A percentile compares a stretch with the other conserved stretches of the same genome.
Evolutionary conservation across 2,797 vertebrate species (phyloP).

Genomic region (Heliangelus exortis): DNA sequence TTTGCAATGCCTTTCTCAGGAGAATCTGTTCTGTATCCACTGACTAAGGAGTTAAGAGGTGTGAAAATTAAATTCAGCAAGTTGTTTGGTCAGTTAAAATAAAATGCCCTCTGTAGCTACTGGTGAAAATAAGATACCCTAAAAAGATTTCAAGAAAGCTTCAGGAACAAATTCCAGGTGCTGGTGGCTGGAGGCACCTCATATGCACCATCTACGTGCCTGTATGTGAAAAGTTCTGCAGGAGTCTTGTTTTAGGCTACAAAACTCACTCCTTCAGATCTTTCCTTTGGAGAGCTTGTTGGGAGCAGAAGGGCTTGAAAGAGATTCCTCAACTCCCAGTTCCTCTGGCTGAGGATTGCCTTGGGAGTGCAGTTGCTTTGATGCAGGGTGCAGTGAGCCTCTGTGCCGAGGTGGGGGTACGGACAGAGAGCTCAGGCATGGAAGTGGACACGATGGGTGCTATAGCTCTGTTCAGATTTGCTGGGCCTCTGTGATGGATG

Average conservation of each 20-base stretch:
- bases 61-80: background rate
- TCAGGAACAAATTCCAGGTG: background rate
- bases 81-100: background rate
- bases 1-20: background rate
- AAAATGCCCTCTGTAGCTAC: background rate
- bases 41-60: background rate
- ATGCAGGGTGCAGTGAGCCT: background rate
- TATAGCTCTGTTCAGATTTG: fast-evolving
- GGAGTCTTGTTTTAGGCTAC: background rate
- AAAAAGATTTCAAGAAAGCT: background rate
- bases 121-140: background rate
- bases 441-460: background rate
- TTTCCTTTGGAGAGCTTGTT: background rate
- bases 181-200: background rate
- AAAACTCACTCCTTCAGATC: background rate
- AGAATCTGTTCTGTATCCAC: background rate
- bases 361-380: fast-evolving
- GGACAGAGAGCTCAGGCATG: background rate
- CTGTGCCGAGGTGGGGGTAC: fast-evolving
- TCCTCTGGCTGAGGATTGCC: background rate
- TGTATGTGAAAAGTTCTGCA: background rate
- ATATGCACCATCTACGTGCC: fast-evolving
- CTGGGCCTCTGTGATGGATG: background rate
- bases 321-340: background rate
- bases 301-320: background rate